Conservation (phyloP, 2,888 invertebrate species). For the Junonia oenone region DNA sequence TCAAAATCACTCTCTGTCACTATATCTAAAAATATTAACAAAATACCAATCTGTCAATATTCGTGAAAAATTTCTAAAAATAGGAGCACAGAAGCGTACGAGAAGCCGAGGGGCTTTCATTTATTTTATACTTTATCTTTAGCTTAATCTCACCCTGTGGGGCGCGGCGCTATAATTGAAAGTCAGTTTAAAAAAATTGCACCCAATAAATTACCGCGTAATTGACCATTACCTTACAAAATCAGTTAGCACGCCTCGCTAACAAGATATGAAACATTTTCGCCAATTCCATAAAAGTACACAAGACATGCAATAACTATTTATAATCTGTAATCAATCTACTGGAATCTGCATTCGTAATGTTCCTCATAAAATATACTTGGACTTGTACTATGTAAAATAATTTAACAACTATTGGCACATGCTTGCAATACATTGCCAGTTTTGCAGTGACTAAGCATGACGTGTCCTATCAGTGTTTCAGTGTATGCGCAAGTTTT, state of each 20-base stretch:
- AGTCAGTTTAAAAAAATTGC: neutral
- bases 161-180: neutral
- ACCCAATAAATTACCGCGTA: neutral
- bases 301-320: slow-evolving; percentile 39
- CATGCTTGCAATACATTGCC: slow-evolving; percentile 3
- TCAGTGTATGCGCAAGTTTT: slow-evolving; percentile 11
- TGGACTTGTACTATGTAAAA: neutral
- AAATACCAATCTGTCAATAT: too few relatives aligned
- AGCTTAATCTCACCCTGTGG: neutral
- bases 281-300: slow-evolving; percentile 25
- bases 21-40: too few relatives aligned
- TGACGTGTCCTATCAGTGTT: neutral
- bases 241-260: slow-evolving; percentile 3
- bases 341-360: slow-evolving; percentile 23
- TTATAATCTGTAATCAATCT: slow-evolving; percentile 50
- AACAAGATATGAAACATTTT: slow-evolving; percentile 16
- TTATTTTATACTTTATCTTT: neutral
- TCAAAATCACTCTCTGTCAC: too few relatives aligned
- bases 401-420: neutral
- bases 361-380: slow-evolving; percentile 27
- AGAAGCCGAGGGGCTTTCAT: neutral
- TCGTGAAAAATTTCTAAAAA: neutral
- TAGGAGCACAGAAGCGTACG: neutral
- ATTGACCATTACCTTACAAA: neutral
- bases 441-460: neutral